phyloP scores from a whole-genome alignment of 1,140 invertebrate species.

The Penaeus indicus region DNA sequence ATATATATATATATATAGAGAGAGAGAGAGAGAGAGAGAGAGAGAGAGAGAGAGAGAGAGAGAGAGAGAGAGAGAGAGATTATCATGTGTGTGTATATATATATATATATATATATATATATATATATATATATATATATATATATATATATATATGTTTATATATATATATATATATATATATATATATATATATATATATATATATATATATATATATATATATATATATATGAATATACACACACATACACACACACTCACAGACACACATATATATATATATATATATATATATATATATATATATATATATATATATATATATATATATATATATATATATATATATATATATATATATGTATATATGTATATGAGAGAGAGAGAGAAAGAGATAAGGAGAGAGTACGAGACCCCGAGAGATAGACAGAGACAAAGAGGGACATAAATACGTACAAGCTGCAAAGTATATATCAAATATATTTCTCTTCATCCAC shows the following conservation, averaged over 20 bases:
- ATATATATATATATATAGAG: neutral
- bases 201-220: too few species aligned
- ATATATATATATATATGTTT: neutral
- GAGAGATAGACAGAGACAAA: too few species aligned
- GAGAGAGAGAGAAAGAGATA: too few species aligned
- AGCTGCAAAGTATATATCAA: too few species aligned
- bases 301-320: slow-evolving; percentile 25
- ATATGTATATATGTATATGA: slow-evolving; percentile 1
- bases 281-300: slow-evolving; percentile 2
- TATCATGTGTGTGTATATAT: too few species aligned
- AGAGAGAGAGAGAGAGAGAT: neutral
- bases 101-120: too few species aligned
- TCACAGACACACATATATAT: slow-evolving; percentile 2
- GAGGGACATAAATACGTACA: too few species aligned
- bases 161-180: neutral
- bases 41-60: neutral
- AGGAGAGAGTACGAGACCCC: too few species aligned
- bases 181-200: neutral
- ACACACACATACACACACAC: neutral
- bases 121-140: too few species aligned
- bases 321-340: slow-evolving; percentile 37
- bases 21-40: neutral
- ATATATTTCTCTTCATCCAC: too few species aligned
- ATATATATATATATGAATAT: neutral
- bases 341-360: slow-evolving; percentile 39